Conservation (phyloP, 1,140 invertebrate species). For the Pararge aegeria region DNA sequence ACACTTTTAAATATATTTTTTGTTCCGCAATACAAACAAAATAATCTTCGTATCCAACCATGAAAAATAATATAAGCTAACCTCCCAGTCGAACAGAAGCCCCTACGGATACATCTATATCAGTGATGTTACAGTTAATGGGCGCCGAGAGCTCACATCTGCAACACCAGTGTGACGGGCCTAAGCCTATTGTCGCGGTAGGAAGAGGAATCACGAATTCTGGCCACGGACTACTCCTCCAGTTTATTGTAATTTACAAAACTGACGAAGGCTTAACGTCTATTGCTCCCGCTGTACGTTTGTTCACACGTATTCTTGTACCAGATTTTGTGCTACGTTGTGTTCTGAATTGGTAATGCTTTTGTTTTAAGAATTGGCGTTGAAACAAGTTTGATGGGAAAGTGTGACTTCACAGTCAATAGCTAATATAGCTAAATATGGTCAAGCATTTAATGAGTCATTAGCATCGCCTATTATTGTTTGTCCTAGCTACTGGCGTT, state of each 20-base stretch:
- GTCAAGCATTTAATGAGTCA: too few species aligned
- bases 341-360: background rate
- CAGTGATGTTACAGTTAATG: conserved; percentile 53
- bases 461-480: too few species aligned
- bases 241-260: conserved; percentile 77
- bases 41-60: too few species aligned
- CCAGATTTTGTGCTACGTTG: conserved; percentile 18
- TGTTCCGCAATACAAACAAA: too few species aligned
- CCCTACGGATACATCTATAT: conserved; percentile 36
- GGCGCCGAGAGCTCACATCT: conserved; percentile 50
- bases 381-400: too few species aligned
- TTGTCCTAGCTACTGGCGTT: too few species aligned
- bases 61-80: too few species aligned
- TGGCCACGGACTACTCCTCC: conserved; percentile 58
- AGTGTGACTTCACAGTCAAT: too few species aligned
- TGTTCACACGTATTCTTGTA: conserved; percentile 35
- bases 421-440: too few species aligned
- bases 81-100: background rate
- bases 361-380: background rate
- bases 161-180: conserved; percentile 39
- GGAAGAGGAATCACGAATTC: conserved; percentile 63
- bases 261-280: conserved; percentile 62
- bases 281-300: conserved; percentile 49
- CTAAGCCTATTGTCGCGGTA: conserved; percentile 64
- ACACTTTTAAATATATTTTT: too few species aligned